Percentiles rank a stretch among this genome's conserved stretches.
These are phyloP conservation scores for Melitaea athalia DNA, from an alignment of 2,888 invertebrate species.

Conservation along the genomic window DNA sequence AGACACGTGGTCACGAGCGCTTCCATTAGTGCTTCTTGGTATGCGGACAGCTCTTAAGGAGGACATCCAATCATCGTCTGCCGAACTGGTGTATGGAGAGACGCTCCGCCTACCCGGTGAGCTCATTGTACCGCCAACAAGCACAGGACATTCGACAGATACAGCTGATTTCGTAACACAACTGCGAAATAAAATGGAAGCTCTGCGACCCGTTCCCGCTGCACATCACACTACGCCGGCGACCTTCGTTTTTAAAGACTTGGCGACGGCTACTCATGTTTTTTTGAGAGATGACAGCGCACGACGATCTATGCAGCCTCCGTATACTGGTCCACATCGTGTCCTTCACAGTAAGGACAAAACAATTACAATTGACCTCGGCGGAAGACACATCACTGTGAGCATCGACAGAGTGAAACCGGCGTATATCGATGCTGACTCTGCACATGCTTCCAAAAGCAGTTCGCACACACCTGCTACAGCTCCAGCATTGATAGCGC, in stretches of 20 bases:
- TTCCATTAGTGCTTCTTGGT: not conserved
- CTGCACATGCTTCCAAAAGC: too few relatives aligned
- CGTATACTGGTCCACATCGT: conserved; percentile 24
- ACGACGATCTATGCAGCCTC: conserved; percentile 25
- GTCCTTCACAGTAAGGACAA: conserved; percentile 23
- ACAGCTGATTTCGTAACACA: conserved; percentile 1
- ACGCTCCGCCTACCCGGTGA: not conserved
- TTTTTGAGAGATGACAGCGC: conserved; percentile 27
- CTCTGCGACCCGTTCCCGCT: not conserved
- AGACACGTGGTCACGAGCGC: conserved; percentile 5
- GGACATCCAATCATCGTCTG: not conserved
- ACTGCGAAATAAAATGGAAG: conserved; percentile 17
- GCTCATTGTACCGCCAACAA: too few relatives aligned
- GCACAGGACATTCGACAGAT: too few relatives aligned
- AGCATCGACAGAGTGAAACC: conserved; percentile 25
- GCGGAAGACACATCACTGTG: conserved; percentile 21
- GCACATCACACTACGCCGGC: not conserved
- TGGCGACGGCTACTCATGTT: conserved; percentile 2
- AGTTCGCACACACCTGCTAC: too few relatives aligned
- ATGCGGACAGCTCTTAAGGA: not conserved
- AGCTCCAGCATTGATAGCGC: not conserved
- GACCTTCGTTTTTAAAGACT: not conserved
- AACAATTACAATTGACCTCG: conserved; percentile 23
- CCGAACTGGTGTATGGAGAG: not conserved
- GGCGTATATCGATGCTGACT: not conserved